Percentiles rank a stretch among this genome's conserved stretches.
Evolutionary conservation across 2,888 invertebrate species (phyloP).

Genomic region (Trimorus sp.): DNA sequence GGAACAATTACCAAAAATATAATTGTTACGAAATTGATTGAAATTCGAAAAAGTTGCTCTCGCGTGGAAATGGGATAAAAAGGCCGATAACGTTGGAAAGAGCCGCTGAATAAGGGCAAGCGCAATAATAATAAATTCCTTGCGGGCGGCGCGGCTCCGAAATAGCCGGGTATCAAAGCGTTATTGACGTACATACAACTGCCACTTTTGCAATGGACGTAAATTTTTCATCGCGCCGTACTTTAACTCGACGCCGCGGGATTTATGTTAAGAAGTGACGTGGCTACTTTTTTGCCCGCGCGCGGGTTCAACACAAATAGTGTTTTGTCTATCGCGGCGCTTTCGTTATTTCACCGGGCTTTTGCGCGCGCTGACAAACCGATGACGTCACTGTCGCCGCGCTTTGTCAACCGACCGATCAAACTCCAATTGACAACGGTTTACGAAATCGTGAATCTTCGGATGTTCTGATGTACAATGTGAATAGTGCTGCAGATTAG

Average conservation of each 20-base stretch:
- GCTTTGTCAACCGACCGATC: conserved; percentile 29
- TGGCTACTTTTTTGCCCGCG: conserved; percentile 47
- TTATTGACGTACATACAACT: conserved; percentile 60
- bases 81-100: conserved; percentile 3
- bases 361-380: conserved; percentile 47
- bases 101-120: conserved; percentile 41
- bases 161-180: conserved; percentile 56
- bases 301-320: conserved; percentile 56
- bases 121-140: conserved; percentile 54
- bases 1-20: too few species aligned
- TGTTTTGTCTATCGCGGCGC: conserved; percentile 57
- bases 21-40: too few species aligned
- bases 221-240: conserved; percentile 60
- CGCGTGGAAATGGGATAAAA: too few species aligned
- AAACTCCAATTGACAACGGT: neutral
- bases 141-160: conserved; percentile 28
- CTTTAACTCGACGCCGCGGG: conserved; percentile 45
- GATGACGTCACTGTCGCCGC: conserved; percentile 53
- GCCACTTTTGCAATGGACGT: conserved; percentile 58
- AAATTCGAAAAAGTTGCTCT: too few species aligned
- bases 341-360: conserved; percentile 52
- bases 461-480: too few species aligned
- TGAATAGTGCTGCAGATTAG: too few species aligned
- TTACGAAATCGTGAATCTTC: too few species aligned
- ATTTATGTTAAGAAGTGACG: conserved; percentile 60